These are phyloP conservation scores for Drosophila nigromelanica DNA, from an alignment of 1,140 invertebrate genomes.

Conservation along the genomic window DNA sequence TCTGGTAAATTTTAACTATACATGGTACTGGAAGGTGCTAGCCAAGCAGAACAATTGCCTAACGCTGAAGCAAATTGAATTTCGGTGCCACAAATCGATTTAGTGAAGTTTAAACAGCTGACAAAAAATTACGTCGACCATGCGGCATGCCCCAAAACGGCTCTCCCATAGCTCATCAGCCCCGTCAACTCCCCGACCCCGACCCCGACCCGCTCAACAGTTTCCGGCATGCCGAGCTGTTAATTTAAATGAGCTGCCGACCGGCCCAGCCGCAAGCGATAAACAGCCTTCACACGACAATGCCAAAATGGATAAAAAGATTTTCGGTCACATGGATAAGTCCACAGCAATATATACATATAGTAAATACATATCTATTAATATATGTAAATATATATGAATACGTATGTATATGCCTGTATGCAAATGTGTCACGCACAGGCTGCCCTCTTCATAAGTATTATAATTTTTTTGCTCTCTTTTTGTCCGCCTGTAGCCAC, in stretches of 20 bases:
- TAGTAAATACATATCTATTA: neutral
- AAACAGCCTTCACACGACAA: constrained; percentile 26
- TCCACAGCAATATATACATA: neutral
- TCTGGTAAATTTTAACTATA: neutral
- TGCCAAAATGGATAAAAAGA: constrained; percentile 12
- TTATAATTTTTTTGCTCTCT: constrained; percentile 4
- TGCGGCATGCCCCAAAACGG: neutral
- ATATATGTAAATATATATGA: neutral
- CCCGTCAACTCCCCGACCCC: neutral
- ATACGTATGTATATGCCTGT: constrained; percentile 9
- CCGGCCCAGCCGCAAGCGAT: constrained; percentile 20
- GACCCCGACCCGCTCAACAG: neutral
- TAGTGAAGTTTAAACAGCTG: constrained; percentile 14
- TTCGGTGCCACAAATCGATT: constrained; percentile 18
- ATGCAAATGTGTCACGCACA: constrained; percentile 66
- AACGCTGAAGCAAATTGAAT: constrained; percentile 1
- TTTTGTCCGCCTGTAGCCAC: neutral
- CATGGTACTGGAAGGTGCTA: neutral
- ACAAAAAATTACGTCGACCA: neutral
- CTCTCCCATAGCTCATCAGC: neutral
- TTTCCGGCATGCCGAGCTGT: constrained; percentile 4
- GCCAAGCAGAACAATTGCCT: neutral
- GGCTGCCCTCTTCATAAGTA: constrained; percentile 28
- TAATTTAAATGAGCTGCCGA: constrained; percentile 30
- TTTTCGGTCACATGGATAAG: constrained; percentile 1